These are phyloP conservation scores for Empis livida DNA, from an alignment of 2,888 invertebrate genomes.

Conservation along the genomic window DNA sequence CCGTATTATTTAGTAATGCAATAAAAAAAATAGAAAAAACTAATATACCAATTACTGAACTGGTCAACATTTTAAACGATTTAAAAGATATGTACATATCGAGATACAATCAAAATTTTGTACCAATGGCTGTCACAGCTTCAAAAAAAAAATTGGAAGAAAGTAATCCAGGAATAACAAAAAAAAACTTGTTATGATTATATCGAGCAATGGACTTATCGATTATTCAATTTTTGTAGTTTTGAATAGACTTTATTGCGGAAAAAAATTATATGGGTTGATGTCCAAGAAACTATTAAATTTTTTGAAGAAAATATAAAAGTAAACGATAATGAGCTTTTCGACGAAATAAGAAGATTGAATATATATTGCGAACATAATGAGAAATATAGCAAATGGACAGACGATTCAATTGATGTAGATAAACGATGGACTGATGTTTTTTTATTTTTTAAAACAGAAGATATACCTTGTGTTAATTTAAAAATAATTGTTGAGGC, in stretches of 20 bases:
- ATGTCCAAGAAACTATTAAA: background rate
- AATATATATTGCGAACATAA: background rate
- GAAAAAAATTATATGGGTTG: background rate
- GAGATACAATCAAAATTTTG: background rate
- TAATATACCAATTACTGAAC: background rate
- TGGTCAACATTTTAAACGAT: background rate
- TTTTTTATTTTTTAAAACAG: background rate
- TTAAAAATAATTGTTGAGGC: conserved; percentile 3
- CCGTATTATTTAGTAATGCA: conserved; percentile 12
- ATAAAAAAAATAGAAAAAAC: conserved; percentile 2
- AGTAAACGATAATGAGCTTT: background rate
- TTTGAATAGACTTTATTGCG: background rate
- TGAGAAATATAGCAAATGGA: background rate
- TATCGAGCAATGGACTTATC: background rate
- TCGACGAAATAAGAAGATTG: background rate
- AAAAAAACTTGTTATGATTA: background rate
- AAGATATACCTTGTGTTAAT: conserved; percentile 1
- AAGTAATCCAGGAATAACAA: background rate
- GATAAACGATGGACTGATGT: background rate
- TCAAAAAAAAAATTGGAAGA: background rate
- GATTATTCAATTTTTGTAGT: background rate
- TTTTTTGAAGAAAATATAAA: background rate
- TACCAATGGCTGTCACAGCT: background rate
- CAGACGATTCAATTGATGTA: background rate
- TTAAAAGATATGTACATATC: background rate